These are phyloP conservation scores for Pachyseris speciosa DNA, from an alignment of 64 coral and sea anemone species.

Conservation along the genomic window DNA sequence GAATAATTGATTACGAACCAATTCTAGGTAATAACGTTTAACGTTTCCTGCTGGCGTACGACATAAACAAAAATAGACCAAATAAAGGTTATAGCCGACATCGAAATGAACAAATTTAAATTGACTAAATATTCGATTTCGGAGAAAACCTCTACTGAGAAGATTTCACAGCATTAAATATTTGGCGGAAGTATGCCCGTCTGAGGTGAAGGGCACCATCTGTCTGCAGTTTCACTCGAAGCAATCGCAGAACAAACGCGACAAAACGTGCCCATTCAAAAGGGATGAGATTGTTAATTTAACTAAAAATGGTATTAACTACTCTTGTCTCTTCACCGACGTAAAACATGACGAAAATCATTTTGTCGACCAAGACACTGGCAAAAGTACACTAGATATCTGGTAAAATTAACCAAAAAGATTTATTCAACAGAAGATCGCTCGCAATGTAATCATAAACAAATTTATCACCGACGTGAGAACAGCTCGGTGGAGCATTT, in stretches of 20 bases:
- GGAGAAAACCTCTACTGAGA: not conserved
- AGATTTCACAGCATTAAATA: not conserved
- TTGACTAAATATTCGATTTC: not conserved
- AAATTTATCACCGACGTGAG: not conserved
- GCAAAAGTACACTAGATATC: not conserved
- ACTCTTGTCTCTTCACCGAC: not conserved
- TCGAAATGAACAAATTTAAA: not conserved
- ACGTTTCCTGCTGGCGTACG: not conserved
- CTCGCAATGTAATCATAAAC: slow-evolving; percentile 14
- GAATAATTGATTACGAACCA: slow-evolving; percentile 30
- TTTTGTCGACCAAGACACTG: not conserved
- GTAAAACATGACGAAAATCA: not conserved
- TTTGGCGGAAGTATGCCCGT: not conserved
- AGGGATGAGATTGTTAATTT: not conserved
- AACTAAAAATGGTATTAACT: not conserved
- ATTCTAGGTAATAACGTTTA: not conserved
- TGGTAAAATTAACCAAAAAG: not conserved
- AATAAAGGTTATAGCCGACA: not conserved
- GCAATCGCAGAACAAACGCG: slow-evolving; percentile 10
- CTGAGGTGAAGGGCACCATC: not conserved
- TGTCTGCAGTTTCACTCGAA: not conserved
- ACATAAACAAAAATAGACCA: not conserved
- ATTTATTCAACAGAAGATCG: not conserved
- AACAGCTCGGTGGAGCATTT: not conserved
- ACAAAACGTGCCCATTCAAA: slow-evolving; percentile 8